Evolutionary conservation across 2,888 invertebrate species (phyloP).

Genomic region (Arenicola marina): DNA sequence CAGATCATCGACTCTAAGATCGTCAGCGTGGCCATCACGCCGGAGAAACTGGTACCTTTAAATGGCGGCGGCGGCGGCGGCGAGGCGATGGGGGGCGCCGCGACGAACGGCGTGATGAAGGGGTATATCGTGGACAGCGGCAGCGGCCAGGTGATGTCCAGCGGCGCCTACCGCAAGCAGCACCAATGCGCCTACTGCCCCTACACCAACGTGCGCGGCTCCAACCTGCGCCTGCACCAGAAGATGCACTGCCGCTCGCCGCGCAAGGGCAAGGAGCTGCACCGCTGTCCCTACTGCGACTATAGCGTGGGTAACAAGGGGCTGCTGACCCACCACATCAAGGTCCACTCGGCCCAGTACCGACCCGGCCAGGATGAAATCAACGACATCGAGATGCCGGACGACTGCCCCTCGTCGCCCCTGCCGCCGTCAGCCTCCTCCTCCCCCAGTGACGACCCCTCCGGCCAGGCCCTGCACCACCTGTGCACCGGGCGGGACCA

Average conservation of each 20-base stretch:
- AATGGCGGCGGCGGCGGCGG: too few species aligned
- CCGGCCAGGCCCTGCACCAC: background rate
- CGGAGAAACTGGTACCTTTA: constrained; percentile 29
- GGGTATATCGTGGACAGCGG: constrained; percentile 41
- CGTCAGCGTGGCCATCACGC: constrained; percentile 43
- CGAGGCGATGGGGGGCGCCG: constrained; percentile 33
- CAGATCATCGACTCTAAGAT: constrained; percentile 54
- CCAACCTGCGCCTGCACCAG: constrained; percentile 82
- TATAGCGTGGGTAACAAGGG: constrained; percentile 77
- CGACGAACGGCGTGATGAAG: constrained; percentile 20
- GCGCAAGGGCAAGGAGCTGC: constrained; percentile 45
- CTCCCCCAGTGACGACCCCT: constrained; percentile 12
- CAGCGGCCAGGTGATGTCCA: constrained; percentile 67
- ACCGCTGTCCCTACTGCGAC: constrained; percentile 78
- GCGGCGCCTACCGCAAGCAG: constrained; percentile 77
- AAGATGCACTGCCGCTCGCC: constrained; percentile 71
- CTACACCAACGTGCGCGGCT: constrained; percentile 79
- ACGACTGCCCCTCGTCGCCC: too few species aligned
- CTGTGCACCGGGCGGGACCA: background rate
- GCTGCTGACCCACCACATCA: constrained; percentile 68
- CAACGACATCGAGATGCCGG: constrained; percentile 55
- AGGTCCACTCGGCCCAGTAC: constrained; percentile 67
- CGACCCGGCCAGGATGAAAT: constrained; percentile 33
- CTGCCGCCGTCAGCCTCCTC: too few species aligned
- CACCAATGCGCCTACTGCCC: constrained; percentile 84